Evolutionary conservation across 2,797 vertebrate genomes (phyloP).

Genomic region (Neosalanx taihuensis): DNA sequence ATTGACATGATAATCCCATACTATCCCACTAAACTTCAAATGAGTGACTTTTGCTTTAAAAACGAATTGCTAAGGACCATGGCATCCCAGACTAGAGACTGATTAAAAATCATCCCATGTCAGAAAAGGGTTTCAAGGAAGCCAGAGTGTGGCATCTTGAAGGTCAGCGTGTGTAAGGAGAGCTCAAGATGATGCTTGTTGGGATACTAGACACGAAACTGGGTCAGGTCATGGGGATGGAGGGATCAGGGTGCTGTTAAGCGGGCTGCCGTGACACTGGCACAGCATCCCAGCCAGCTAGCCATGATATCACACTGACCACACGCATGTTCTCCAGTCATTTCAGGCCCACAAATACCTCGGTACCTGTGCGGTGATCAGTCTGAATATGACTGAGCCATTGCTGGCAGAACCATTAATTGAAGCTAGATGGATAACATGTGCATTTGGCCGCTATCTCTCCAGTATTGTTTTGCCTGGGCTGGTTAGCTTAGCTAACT

Average conservation of each 20-base stretch:
- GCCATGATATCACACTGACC: neutral
- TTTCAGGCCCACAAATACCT: neutral
- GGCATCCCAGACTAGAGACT: too few species aligned
- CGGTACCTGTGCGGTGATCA: neutral
- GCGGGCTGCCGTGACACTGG: conserved; percentile 22
- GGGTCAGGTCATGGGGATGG: conserved; percentile 64
- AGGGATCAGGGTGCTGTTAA: conserved; percentile 45
- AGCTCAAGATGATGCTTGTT: neutral
- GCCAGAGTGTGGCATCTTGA: neutral
- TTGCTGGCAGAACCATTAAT: neutral
- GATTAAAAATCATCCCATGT: neutral
- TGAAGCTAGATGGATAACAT: neutral
- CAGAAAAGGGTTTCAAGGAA: neutral
- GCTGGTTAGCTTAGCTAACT: neutral
- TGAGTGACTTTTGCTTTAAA: too few species aligned
- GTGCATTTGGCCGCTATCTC: neutral
- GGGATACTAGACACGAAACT: conserved; percentile 44
- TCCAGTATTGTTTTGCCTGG: neutral
- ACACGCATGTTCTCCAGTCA: neutral
- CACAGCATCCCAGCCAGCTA: conserved; percentile 28
- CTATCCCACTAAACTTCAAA: too few species aligned
- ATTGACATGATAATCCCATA: neutral
- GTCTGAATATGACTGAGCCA: neutral
- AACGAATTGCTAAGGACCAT: too few species aligned
- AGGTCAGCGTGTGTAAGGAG: neutral